Conservation (phyloP, 2,797 vertebrate species). For the Lepilemur ruficaudatus region DNA sequence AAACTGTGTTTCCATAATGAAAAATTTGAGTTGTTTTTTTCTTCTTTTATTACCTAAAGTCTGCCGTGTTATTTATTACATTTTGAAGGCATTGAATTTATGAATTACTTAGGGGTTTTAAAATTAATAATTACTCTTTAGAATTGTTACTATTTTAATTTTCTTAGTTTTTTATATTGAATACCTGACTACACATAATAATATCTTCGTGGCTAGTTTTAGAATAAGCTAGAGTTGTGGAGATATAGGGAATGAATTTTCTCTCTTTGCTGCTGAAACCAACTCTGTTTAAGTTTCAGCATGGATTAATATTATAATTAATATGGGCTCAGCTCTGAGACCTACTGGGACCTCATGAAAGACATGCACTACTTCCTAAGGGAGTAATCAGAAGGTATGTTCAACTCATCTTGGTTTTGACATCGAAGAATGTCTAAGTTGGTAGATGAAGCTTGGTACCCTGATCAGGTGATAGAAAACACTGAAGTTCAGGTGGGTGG, state of each 20-base stretch:
- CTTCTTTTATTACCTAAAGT: background rate
- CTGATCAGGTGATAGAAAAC: background rate
- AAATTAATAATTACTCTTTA: background rate
- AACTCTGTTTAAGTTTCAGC: background rate
- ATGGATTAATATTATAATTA: background rate
- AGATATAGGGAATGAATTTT: background rate
- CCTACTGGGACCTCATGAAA: background rate
- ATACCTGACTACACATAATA: background rate
- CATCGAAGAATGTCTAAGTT: background rate
- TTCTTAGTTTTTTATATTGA: background rate
- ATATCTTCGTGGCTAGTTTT: background rate
- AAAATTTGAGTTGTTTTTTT: background rate
- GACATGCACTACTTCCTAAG: background rate
- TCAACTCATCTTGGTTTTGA: background rate
- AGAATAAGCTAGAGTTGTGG: background rate
- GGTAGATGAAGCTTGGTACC: background rate
- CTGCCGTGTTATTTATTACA: background rate
- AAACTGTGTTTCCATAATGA: background rate
- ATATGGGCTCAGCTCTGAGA: background rate
- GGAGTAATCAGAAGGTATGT: background rate
- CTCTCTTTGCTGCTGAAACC: background rate
- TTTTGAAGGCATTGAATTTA: slow-evolving; percentile 13
- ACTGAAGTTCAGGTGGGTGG: background rate
- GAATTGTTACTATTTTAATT: background rate
- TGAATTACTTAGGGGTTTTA: background rate